phyloP scores from a whole-genome alignment of 2,797 vertebrate genomes.

The Fistularia tabacaria region DNA sequence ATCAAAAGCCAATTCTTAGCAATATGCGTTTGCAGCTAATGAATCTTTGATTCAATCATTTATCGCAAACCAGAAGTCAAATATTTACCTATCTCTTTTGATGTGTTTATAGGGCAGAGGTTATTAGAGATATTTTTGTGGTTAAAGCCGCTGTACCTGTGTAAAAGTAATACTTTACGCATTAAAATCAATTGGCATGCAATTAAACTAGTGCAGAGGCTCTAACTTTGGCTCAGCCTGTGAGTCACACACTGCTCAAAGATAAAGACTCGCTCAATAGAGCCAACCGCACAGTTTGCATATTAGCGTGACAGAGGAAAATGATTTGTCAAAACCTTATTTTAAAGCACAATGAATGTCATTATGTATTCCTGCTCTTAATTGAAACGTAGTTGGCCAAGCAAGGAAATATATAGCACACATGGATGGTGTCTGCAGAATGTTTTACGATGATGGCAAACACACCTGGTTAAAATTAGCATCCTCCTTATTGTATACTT shows the following conservation, averaged over 20 bases:
- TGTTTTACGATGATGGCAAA: slow-evolving; percentile 72
- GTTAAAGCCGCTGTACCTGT: slow-evolving; percentile 30
- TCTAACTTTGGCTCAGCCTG: slow-evolving; percentile 43
- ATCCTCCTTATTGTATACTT: slow-evolving; percentile 75
- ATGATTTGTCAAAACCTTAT: slow-evolving; percentile 78
- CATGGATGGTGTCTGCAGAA: slow-evolving; percentile 61
- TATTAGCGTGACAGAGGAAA: slow-evolving; percentile 67
- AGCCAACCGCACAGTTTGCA: slow-evolving; percentile 54
- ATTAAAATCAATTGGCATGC: slow-evolving; percentile 49
- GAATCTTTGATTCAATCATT: too few species aligned
- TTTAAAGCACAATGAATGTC: slow-evolving; percentile 79
- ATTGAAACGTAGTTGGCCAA: slow-evolving; percentile 74
- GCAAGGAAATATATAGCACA: slow-evolving; percentile 67
- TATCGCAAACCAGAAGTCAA: too few species aligned
- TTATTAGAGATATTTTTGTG: slow-evolving; percentile 23
- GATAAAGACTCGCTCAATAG: slow-evolving; percentile 51
- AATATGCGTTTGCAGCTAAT: too few species aligned
- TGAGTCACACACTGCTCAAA: slow-evolving; percentile 48
- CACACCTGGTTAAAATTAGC: slow-evolving; percentile 78
- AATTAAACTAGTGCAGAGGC: slow-evolving; percentile 51
- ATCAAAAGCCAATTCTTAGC: too few species aligned
- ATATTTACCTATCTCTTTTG: not conserved
- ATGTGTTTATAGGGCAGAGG: slow-evolving; percentile 26
- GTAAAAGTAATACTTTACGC: slow-evolving; percentile 37
- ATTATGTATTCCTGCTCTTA: slow-evolving; percentile 72